These are phyloP conservation scores for Sebastes ruberrimus DNA, from an alignment of 2,797 vertebrate genomes.

Conservation along the genomic window DNA sequence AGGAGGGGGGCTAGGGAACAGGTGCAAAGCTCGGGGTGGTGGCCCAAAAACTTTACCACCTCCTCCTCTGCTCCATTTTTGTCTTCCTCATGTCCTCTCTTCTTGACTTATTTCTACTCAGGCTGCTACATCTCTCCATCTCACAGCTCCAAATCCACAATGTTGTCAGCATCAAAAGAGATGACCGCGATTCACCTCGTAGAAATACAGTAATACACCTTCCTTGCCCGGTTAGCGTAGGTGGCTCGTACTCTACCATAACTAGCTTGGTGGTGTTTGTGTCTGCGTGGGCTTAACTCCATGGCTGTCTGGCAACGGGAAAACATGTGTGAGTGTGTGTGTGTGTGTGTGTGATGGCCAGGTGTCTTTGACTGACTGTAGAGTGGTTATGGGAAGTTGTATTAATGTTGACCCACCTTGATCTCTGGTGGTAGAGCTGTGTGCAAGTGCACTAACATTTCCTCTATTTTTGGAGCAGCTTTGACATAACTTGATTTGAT, in stretches of 20 bases:
- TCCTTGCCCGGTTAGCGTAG: background rate
- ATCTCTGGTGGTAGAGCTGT: background rate
- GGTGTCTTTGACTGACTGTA: background rate
- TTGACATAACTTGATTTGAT: background rate
- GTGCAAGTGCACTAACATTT: background rate
- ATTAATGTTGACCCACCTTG: background rate
- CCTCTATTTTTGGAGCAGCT: background rate
- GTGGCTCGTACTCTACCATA: background rate
- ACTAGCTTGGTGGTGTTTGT: background rate
- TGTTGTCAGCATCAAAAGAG: background rate
- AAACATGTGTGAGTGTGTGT: background rate
- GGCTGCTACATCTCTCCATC: background rate
- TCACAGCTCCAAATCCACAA: background rate
- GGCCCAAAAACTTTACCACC: background rate
- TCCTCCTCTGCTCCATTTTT: background rate
- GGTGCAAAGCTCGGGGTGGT: slow-evolving; percentile 28
- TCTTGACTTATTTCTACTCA: background rate
- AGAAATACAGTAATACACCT: background rate
- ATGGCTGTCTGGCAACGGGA: background rate
- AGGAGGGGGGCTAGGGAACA: background rate
- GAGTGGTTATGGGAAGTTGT: too few relatives aligned
- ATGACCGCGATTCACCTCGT: background rate
- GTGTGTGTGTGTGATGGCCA: background rate
- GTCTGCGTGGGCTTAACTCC: background rate
- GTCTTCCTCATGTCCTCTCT: background rate